Evolutionary conservation across 1,140 invertebrate species (phyloP), one percentile per base, ranked within the genome.

Genomic region (Halesus radiatus): DNA sequence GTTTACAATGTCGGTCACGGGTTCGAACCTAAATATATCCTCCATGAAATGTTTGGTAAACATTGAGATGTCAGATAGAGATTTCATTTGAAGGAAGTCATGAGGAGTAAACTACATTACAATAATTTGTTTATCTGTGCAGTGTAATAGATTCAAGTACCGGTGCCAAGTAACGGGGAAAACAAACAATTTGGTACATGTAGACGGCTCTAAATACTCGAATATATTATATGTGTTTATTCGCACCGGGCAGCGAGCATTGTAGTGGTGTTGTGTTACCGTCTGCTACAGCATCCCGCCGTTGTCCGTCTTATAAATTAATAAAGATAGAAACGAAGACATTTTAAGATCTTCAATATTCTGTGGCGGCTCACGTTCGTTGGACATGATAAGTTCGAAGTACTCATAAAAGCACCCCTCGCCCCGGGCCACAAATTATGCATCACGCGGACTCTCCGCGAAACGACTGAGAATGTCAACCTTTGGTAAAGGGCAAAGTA

Each of bases 181-280:
- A 74, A 74, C 68, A 52, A 50, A 72, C 50, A 74, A 74, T 56
- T 56, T 56, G 50, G 53, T 52, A 72, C 53, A 74, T n/a, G 18
- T 50, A 56, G 70, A 74, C 23, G 53, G 70, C 70, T 74, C 23
- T 74, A 56, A 74, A 74, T 74, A 54, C 50, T 74, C 29, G 70
- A 22, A 52, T 29, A 29, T 74, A 74, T 54, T 56, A 56, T 56
- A 56, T 56, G 54, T n/a, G 54, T 53, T 74, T 54, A 74, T 52
- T 1, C 70, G 52, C 56, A 20, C 64, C 32, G 62, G 62, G 62
- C 62, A 16, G 26, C 62, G 62, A 15, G 16, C n/a, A 20, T 70
- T 50, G n/a, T 20, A 70, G 20, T 56, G n/a, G n/a, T 22, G 5
- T 22, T 10, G 20, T 56, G n/a, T 56, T 56, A 56, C 54, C 20